Conservation (phyloP, 2,797 vertebrate genomes). For the Poeciliopsis presidionis region DNA sequence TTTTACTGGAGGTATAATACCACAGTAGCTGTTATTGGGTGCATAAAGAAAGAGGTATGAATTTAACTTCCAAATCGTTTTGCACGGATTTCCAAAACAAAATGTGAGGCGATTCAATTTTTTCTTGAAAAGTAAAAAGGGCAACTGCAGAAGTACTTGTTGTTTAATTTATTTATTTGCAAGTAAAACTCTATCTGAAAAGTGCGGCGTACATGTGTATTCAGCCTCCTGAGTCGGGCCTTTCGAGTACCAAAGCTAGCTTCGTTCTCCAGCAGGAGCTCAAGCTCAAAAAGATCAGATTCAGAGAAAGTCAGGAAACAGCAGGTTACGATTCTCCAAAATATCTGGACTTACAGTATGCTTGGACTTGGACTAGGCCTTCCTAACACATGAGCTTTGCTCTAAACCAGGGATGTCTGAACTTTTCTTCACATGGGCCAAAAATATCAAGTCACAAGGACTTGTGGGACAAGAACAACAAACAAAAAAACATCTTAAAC, state of each 20-base stretch:
- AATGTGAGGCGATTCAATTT: background rate
- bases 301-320: background rate
- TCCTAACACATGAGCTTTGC: background rate
- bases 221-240: background rate
- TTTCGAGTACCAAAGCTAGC: background rate
- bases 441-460: too few species aligned
- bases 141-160: background rate
- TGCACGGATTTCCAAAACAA: background rate
- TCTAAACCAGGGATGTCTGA: background rate
- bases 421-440: too few species aligned
- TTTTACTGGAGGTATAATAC: constrained; percentile 72
- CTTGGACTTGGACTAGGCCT: background rate
- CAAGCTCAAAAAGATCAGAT: background rate
- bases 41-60: constrained; percentile 1
- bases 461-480: too few species aligned
- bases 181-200: background rate
- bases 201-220: background rate
- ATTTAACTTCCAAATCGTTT: background rate
- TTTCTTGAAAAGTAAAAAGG: background rate
- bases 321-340: background rate
- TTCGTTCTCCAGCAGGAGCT: background rate
- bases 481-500: too few species aligned
- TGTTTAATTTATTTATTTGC: background rate
- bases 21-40: constrained; percentile 55
- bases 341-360: background rate